Percentiles rank a stretch among this genome's conserved stretches.
These are phyloP conservation scores for Drosophila multiciliata DNA, from an alignment of 2,888 invertebrate species.

Conservation along the genomic window DNA sequence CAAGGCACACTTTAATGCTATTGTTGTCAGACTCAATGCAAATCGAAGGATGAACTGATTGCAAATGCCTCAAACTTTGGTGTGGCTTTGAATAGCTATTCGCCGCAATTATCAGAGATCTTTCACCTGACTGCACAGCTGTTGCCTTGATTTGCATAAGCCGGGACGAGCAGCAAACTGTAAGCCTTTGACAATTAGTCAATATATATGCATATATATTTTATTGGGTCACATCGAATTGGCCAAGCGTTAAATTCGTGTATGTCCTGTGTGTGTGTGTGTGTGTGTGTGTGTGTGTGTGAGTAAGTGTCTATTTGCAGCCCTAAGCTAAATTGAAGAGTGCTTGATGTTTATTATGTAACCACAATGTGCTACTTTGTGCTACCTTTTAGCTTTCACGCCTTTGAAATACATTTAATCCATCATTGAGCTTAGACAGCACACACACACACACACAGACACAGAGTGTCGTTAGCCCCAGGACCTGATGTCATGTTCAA, in stretches of 20 bases:
- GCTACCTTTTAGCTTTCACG: slow-evolving; percentile 78
- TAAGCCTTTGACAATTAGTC: slow-evolving; percentile 73
- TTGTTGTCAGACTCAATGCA: slow-evolving; percentile 54
- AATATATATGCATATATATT: slow-evolving; percentile 46
- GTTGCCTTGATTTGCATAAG: slow-evolving; percentile 71
- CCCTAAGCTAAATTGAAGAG: slow-evolving; percentile 73
- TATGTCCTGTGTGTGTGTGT: slow-evolving; percentile 11
- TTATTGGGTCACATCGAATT: slow-evolving; percentile 38
- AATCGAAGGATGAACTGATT: slow-evolving; percentile 32
- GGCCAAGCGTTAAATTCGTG: slow-evolving; percentile 28
- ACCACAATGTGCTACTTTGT: slow-evolving; percentile 75
- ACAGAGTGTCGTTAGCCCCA: slow-evolving; percentile 32
- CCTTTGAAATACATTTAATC: slow-evolving; percentile 80
- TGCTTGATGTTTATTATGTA: slow-evolving; percentile 72
- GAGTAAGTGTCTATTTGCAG: slow-evolving; percentile 3
- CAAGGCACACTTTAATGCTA: slow-evolving; percentile 6
- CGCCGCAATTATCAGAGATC: slow-evolving; percentile 66
- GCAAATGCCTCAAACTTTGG: slow-evolving; percentile 2
- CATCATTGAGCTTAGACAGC: slow-evolving; percentile 65
- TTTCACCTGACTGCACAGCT: slow-evolving; percentile 67
- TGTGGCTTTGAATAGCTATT: slow-evolving; percentile 12
- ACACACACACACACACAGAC: slow-evolving; percentile 23
- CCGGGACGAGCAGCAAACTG: slow-evolving; percentile 8
- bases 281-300: slow-evolving; percentile 11
- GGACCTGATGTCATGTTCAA: slow-evolving; percentile 52